Percentiles rank a stretch among this genome's conserved stretches.
These are phyloP conservation scores for Eriosoma lanigerum DNA, from an alignment of 1,140 invertebrate species.

Conservation along the genomic window DNA sequence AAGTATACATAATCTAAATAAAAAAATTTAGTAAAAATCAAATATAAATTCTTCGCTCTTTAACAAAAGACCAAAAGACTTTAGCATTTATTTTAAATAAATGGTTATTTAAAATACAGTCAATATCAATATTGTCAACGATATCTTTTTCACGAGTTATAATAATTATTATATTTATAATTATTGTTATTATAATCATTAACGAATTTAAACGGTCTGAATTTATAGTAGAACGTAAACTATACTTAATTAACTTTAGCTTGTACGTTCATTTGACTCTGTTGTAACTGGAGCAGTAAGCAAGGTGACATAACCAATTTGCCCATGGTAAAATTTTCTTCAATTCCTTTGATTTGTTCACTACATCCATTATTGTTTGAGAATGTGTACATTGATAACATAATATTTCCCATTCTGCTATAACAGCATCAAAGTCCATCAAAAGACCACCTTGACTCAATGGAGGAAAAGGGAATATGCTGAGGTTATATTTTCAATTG, in stretches of 20 bases:
- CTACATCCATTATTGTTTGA: neutral
- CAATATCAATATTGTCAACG: no score
- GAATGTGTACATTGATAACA: neutral
- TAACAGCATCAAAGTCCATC: neutral
- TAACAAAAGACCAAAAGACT: no score
- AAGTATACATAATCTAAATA: no score
- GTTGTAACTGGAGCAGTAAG: neutral
- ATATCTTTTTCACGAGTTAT: neutral
- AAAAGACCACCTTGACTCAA: neutral
- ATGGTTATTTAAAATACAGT: no score
- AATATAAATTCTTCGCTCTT: no score
- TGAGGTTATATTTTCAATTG: neutral
- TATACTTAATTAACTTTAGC: neutral
- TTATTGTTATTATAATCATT: neutral
- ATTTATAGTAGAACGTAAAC: neutral
- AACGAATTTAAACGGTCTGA: neutral
- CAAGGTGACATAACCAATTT: neutral
- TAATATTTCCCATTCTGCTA: neutral
- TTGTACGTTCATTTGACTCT: neutral
- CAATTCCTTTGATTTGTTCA: neutral
- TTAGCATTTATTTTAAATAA: no score
- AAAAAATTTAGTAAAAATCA: no score
- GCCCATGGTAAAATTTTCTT: neutral
- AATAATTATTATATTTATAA: no score
- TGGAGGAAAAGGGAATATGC: neutral